Evolutionary conservation across 1,140 invertebrate species (phyloP), one percentile per base, ranked within the genome.

Genomic region (Dreissena polymorpha): DNA sequence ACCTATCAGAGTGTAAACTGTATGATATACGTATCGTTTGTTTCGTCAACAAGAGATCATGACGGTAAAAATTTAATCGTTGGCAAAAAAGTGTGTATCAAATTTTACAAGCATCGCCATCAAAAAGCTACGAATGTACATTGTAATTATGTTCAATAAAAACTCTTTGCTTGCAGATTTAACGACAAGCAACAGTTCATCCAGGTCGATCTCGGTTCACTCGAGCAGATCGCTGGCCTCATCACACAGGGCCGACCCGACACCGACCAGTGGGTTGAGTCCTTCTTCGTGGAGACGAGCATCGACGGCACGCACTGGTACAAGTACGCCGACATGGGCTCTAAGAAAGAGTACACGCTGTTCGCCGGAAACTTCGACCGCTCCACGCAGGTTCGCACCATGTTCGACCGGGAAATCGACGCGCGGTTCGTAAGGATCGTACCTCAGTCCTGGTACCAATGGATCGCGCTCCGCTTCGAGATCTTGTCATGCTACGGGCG

Each of bases 191-290:
- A 85, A 57, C 89, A 91, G 53, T 90, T 83, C 83, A 89, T 91
- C 27, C 85, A 90, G 73, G 88, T 91, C 16, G 95, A 97, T 91
- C 97, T 97, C 88, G 79, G 79, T 39, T 53, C 76, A 10, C 94
- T 95, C 0, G 94, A 96, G 55, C 96, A 95, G 87, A 91, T 97
- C 10, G 96, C 96, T 14, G 97, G 96, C 68, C 93, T 98, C 12
- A 93, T 94, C n/a, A 97, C 96, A 0, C 96, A 95, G 91, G 93
- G 93, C 25, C 83, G 88, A 14, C 79, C 86, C 7, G 90, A 90
- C 25, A 69, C 67, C 18, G 84, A 88, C 53, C 74, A 90, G 51
- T 97, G 96, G 96, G 96, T 97, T 0, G 95, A 94, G 0, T 93
- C 94, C 0, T 97, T 95, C 91, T 95, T 94, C 85, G 91, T 97